A percentile compares a stretch with the other conserved stretches of the same genome.
Conservation (phyloP, 2,113 vertebrate genomes). For the Bombycilla garrulus region DNA sequence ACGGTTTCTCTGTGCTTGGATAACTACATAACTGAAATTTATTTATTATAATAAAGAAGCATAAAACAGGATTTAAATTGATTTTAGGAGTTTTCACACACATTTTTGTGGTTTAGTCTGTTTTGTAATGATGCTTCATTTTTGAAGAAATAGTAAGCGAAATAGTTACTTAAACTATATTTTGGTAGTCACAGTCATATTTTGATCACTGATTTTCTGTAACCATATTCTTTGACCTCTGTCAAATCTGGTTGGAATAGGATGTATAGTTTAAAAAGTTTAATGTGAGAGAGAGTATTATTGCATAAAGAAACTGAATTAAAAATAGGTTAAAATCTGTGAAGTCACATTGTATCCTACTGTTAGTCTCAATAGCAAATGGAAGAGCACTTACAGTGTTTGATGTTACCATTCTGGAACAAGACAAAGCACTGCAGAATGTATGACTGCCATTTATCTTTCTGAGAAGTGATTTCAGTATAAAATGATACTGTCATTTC, state of each 20-base stretch:
- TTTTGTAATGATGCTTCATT: background rate
- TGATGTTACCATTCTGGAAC: background rate
- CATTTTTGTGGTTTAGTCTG: background rate
- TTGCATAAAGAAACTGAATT: background rate
- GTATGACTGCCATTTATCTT: background rate
- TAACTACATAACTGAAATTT: background rate
- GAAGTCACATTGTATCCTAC: accelerated
- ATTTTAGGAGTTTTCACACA: background rate
- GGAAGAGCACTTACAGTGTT: background rate
- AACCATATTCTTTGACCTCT: background rate
- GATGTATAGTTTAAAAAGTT: background rate
- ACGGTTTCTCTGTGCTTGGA: background rate
- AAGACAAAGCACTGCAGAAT: background rate
- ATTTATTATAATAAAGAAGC: background rate
- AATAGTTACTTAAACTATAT: background rate
- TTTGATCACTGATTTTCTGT: background rate
- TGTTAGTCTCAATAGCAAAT: background rate
- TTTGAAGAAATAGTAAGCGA: background rate
- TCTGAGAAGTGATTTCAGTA: background rate
- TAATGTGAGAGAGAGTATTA: background rate
- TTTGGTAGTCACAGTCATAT: background rate
- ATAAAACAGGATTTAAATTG: background rate
- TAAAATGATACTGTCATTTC: background rate
- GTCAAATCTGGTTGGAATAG: background rate
- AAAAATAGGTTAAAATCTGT: background rate